Base-by-base conservation (phyloP, 2,888 invertebrate genomes). In the Hypomecis punctinalis region DNA sequence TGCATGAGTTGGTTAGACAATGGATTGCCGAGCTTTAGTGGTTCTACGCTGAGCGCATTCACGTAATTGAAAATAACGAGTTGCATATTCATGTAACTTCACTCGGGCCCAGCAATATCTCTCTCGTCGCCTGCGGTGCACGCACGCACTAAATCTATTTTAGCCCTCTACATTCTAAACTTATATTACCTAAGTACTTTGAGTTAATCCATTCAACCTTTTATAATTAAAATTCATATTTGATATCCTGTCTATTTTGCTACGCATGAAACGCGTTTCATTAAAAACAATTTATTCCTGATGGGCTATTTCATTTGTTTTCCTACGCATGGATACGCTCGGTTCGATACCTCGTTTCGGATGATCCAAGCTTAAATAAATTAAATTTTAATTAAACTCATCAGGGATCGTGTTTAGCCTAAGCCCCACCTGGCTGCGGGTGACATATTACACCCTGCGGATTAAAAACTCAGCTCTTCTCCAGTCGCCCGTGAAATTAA, bases 51-150 rank as follows among this genome's bases (percentile, higher is more conserved):
- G 76, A 82, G 77, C 79, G 73, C 70, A 75, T 82, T 79, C 76
- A 73, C 80, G 77, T 89, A 87, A 89, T 89, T 90, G 85, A 86
- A 86, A 85, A 85, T 88, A 86, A 88, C 86, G 80, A 86, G 83
- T 79, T 86, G 86, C 86, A 89, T 89, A 89, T 89, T 88, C 87
- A 90, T 88, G 79, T 78, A 79, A 62, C 66, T 57, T 11, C 40
- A 33, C 39, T 11, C 36, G 55, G 11, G 45, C 46, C 42, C 8
- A 35, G 46, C 40, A 23, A 52, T 39, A 47, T 47, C 56, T 49
- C 64, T 51, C 42, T 63, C 60, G 62, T 57, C 67, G 68, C 56
- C 63, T 49, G 63, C 67, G 59, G 63, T 67, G 66, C 62, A 61
- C 56, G 57, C 52, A 60, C 36, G 33, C 33, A 37, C 67, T 65